These are phyloP conservation scores for Cygnus buccinator DNA, from an alignment of 2,113 vertebrate genomes.

Conservation along the genomic window DNA sequence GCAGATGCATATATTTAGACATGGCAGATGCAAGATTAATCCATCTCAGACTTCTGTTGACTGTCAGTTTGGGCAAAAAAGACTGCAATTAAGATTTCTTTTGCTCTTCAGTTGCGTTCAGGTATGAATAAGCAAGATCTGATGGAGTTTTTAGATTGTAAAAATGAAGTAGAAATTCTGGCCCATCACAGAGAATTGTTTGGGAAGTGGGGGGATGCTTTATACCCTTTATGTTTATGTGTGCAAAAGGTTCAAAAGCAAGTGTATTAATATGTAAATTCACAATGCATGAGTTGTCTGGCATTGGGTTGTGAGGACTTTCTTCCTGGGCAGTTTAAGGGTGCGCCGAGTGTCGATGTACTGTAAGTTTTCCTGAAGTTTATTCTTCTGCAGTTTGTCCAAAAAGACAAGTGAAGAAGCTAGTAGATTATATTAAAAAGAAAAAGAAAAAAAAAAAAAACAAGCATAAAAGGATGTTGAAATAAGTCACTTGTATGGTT, in stretches of 20 bases:
- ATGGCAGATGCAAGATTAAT: neutral
- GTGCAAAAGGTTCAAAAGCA: neutral
- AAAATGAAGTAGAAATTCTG: neutral
- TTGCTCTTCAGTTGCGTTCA: neutral
- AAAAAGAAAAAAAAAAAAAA: neutral
- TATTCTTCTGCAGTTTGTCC: neutral
- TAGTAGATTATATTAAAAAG: neutral
- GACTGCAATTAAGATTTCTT: neutral
- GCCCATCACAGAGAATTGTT: neutral
- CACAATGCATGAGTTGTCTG: accelerated
- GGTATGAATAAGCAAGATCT: neutral
- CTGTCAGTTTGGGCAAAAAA: neutral
- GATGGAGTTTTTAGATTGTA: neutral
- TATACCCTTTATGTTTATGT: neutral
- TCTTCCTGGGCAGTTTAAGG: neutral
- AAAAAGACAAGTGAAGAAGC: neutral
- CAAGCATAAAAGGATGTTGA: neutral
- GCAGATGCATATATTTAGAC: neutral
- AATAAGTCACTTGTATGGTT: neutral
- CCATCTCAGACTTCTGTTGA: neutral
- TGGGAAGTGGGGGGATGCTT: neutral
- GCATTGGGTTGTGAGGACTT: accelerated
- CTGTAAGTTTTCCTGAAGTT: neutral
- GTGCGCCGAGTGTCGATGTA: neutral
- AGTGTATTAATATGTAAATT: neutral